Conservation (phyloP, 2,797 vertebrate genomes). For the Coilia nasus region DNA sequence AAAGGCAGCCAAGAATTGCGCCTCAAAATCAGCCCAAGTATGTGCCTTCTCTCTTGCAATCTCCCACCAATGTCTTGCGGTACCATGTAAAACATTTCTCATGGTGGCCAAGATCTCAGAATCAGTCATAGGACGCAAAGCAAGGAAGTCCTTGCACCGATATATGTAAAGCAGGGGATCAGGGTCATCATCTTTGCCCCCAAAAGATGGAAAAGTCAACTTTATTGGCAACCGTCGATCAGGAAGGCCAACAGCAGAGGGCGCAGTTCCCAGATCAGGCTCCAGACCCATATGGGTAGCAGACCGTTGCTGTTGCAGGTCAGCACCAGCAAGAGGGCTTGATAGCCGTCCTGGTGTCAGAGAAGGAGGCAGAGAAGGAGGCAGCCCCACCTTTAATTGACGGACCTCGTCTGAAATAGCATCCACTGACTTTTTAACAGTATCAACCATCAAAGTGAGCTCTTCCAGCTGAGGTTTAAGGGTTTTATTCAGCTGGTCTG, state of each 20-base stretch:
- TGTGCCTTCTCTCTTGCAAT: not conserved
- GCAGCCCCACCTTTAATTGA: no score
- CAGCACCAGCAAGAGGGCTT: no score
- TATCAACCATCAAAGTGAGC: no score
- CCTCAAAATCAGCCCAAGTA: not conserved
- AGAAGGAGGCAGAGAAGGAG: no score
- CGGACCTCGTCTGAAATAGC: no score
- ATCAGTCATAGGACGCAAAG: not conserved
- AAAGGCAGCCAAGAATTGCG: not conserved
- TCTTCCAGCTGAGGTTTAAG: no score
- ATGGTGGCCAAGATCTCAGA: conserved; percentile 14
- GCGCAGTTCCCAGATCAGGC: no score
- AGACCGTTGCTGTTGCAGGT: no score
- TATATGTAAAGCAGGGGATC: not conserved
- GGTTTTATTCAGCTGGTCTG: no score
- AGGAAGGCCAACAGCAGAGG: not conserved
- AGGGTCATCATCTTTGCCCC: not conserved
- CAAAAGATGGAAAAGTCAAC: not conserved
- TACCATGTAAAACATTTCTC: conserved; percentile 11
- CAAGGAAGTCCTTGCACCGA: not conserved
- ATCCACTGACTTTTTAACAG: no score
- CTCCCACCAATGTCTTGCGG: conserved; percentile 7
- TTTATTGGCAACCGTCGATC: not conserved
- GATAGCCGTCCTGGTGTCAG: no score
- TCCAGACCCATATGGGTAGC: no score